Conservation (phyloP, 2,888 invertebrate species). For the Pterobdella sp. region DNA sequence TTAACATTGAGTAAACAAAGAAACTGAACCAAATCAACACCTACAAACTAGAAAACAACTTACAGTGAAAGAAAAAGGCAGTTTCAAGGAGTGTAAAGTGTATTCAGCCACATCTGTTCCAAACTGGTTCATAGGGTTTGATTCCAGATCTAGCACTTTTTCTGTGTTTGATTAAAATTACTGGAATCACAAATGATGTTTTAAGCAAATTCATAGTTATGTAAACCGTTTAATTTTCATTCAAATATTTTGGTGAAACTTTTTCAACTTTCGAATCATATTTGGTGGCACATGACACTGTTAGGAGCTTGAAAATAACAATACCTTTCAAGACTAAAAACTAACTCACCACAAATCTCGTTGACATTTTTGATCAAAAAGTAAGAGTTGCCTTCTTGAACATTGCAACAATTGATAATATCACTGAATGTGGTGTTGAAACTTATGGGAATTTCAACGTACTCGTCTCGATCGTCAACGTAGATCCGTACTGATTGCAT, state of each 20-base stretch:
- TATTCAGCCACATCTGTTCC: not conserved
- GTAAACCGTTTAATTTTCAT: too few species aligned
- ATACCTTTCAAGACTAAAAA: constrained; percentile 4
- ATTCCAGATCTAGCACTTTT: not conserved
- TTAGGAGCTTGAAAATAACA: not conserved
- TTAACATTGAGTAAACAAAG: too few species aligned
- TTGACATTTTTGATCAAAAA: not conserved
- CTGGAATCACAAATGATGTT: too few species aligned
- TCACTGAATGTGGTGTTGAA: constrained; percentile 9
- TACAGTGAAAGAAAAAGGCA: not conserved
- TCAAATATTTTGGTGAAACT: too few species aligned
- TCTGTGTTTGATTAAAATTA: not conserved
- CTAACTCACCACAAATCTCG: not conserved
- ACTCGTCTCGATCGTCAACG: not conserved
- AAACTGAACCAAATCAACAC: too few species aligned
- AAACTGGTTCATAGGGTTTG: not conserved
- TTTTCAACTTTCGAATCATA: too few species aligned
- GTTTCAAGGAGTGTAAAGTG: not conserved
- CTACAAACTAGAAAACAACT: not conserved
- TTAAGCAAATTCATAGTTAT: too few species aligned
- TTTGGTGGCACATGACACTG: too few species aligned
- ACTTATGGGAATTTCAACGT: constrained; percentile 14
- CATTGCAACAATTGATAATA: constrained; percentile 10
- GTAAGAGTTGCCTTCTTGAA: not conserved
- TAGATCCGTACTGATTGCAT: not conserved